phyloP scores from a whole-genome alignment of 2,888 invertebrate genomes.

The Epinotia bilunana region DNA sequence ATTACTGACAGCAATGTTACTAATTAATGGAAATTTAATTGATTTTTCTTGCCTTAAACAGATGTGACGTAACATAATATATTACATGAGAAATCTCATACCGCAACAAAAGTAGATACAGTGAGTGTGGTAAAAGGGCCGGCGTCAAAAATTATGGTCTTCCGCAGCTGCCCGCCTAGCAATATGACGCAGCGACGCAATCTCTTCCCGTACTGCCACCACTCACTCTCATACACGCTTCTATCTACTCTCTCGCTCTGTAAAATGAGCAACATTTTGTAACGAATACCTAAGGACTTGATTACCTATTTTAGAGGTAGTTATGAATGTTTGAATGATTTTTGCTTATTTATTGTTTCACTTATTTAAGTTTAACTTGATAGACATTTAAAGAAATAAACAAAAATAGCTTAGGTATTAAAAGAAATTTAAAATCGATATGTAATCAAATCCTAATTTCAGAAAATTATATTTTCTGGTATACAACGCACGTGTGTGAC shows the following conservation, averaged over 20 bases:
- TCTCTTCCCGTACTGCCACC: constrained; percentile 64
- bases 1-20: background rate
- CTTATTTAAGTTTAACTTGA: too few species aligned
- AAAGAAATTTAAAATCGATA: too few species aligned
- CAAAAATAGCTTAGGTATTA: too few species aligned
- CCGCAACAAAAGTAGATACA: constrained; percentile 68
- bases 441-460: too few species aligned
- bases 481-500: too few species aligned
- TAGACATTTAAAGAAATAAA: too few species aligned
- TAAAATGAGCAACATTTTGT: background rate
- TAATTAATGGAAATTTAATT: too few species aligned
- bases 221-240: constrained; percentile 66
- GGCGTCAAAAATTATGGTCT: constrained; percentile 63
- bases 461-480: too few species aligned
- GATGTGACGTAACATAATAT: background rate
- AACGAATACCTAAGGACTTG: background rate
- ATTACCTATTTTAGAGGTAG: background rate
- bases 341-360: too few species aligned
- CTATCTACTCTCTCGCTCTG: constrained; percentile 66
- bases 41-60: too few species aligned
- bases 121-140: constrained; percentile 71
- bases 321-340: too few species aligned
- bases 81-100: constrained; percentile 50
- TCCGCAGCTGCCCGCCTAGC: constrained; percentile 66
- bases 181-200: constrained; percentile 62